phyloP scores from a whole-genome alignment of 1,140 invertebrate species.

The Papilio polytes region DNA sequence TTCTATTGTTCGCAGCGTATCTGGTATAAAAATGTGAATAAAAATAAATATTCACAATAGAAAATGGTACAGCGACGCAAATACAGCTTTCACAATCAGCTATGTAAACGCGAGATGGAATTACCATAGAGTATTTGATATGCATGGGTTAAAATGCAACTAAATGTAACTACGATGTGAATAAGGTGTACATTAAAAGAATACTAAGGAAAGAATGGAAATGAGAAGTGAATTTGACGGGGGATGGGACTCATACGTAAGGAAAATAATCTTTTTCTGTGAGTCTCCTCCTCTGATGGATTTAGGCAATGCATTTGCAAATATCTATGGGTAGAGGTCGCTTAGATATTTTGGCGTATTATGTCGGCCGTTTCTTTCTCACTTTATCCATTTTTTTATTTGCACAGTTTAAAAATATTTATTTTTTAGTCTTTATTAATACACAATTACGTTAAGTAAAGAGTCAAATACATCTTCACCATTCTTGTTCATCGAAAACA shows the following conservation, averaged over 20 bases:
- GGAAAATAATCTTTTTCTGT: background rate
- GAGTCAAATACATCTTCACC: background rate
- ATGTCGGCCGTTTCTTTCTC: too few relatives aligned
- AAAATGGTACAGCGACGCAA: slow-evolving; percentile 23
- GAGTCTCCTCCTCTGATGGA: too few relatives aligned
- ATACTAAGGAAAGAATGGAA: too few relatives aligned
- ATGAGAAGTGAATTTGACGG: too few relatives aligned
- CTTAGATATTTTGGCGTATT: too few relatives aligned
- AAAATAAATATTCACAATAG: slow-evolving; percentile 32
- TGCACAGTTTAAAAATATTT: background rate
- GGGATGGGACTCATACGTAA: background rate
- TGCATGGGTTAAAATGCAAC: too few relatives aligned
- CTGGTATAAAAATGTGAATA: slow-evolving; percentile 19
- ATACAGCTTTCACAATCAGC: background rate
- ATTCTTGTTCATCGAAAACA: background rate
- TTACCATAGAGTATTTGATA: background rate
- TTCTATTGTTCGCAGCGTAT: slow-evolving; percentile 33
- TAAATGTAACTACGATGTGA: background rate
- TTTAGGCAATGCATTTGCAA: too few relatives aligned
- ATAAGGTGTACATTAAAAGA: too few relatives aligned
- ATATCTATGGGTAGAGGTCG: too few relatives aligned
- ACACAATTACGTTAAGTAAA: background rate
- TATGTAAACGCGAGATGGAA: background rate
- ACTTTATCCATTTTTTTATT: too few relatives aligned
- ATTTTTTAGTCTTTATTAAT: background rate